Percentiles rank a stretch among this genome's conserved stretches.
Evolutionary conservation across 2,113 vertebrate species (phyloP).

Genomic region (Amia ocellicauda): DNA sequence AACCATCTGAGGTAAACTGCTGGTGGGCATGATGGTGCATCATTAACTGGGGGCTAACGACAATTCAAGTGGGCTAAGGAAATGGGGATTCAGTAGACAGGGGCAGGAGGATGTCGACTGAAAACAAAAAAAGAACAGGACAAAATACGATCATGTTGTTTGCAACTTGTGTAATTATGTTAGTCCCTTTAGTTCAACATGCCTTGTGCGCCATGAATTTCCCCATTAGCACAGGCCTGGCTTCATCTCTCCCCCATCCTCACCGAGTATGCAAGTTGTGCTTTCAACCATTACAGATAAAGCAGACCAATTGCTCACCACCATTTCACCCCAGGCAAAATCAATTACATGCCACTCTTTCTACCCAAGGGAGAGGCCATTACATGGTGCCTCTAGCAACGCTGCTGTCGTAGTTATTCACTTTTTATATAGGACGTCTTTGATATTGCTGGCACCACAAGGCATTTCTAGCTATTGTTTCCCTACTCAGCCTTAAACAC

Average conservation of each 20-base stretch:
- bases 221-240: too few relatives aligned
- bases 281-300: not conserved
- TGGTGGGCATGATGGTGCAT: not conserved
- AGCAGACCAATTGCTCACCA: slow-evolving; percentile 25
- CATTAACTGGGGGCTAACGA: slow-evolving; percentile 1
- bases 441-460: slow-evolving; percentile 5
- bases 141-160: not conserved
- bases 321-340: slow-evolving; percentile 31
- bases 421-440: slow-evolving; percentile 8
- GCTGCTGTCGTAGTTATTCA: slow-evolving; percentile 1
- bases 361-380: slow-evolving; percentile 16
- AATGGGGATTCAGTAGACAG: not conserved
- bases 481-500: not conserved
- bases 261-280: too few relatives aligned
- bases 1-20: slow-evolving; percentile 6
- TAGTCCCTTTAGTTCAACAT: too few relatives aligned
- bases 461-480: not conserved
- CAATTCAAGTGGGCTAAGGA: not conserved
- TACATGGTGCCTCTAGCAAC: slow-evolving; percentile 3
- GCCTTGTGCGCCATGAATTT: too few relatives aligned
- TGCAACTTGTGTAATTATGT: too few relatives aligned
- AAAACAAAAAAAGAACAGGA: slow-evolving; percentile 1
- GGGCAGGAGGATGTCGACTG: too few relatives aligned
- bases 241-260: too few relatives aligned
- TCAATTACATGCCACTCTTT: slow-evolving; percentile 19